A percentile compares a stretch with the other conserved stretches of the same genome.
These are phyloP conservation scores for Rhodinocichla rosea DNA, from an alignment of 2,113 vertebrate species.

Conservation along the genomic window DNA sequence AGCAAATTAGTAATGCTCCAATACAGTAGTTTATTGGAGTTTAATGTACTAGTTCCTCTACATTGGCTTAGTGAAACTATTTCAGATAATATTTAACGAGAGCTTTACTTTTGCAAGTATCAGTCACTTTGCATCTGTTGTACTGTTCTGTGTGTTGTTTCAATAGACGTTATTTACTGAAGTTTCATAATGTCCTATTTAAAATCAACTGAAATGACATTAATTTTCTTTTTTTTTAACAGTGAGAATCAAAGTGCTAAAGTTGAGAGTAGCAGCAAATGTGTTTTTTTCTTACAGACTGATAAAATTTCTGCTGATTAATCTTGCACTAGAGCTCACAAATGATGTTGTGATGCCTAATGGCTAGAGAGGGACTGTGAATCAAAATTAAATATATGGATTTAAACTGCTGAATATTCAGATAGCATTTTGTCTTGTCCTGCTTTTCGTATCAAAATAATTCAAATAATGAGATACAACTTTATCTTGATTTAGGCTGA, in stretches of 20 bases:
- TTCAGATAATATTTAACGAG: constrained; percentile 13
- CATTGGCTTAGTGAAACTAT: background rate
- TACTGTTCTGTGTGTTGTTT: background rate
- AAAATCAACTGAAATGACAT: constrained; percentile 23
- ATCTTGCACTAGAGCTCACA: background rate
- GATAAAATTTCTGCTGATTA: background rate
- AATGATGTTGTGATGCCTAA: background rate
- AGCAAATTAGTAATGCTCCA: constrained; percentile 53
- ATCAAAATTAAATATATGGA: background rate
- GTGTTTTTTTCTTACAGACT: background rate
- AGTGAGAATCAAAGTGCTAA: background rate
- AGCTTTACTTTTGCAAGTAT: constrained; percentile 30
- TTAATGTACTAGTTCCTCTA: constrained; percentile 44
- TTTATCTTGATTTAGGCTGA: background rate
- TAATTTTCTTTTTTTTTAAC: background rate
- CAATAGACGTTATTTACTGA: background rate
- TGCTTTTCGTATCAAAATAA: background rate
- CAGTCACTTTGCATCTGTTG: constrained; percentile 8
- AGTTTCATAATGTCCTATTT: background rate
- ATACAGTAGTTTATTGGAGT: constrained; percentile 37
- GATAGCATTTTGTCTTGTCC: background rate
- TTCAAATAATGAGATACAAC: background rate
- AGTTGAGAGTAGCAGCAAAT: background rate
- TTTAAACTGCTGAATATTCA: background rate
- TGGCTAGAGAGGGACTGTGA: background rate